A percentile compares a stretch with the other conserved stretches of the same genome.
phyloP scores from a whole-genome alignment of 1,140 invertebrate species.

The Drosophila punjabiensis region DNA sequence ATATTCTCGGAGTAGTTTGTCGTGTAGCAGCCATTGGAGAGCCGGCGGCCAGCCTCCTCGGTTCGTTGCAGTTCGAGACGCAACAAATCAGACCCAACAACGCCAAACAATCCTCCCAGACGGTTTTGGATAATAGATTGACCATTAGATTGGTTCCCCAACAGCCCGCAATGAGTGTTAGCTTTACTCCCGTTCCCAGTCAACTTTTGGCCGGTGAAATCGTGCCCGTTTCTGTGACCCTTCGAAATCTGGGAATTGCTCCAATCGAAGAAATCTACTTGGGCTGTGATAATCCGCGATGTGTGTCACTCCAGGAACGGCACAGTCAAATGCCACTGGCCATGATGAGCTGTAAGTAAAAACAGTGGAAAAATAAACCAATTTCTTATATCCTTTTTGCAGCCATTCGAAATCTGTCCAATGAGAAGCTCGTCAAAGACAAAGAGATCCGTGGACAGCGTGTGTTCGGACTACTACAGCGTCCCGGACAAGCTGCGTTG shows the following conservation, averaged over 20 bases:
- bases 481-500: conserved; percentile 83
- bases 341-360: conserved; percentile 79
- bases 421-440: conserved; percentile 84
- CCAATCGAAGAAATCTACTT: conserved; percentile 89
- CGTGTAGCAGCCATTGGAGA: conserved; percentile 82
- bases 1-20: conserved; percentile 85
- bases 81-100: conserved; percentile 85
- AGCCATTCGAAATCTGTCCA: conserved; percentile 74
- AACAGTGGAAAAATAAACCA: rapidly evolving
- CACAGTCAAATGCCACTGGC: conserved; percentile 68
- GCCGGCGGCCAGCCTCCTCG: conserved; percentile 86
- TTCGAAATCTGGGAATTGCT: conserved; percentile 89
- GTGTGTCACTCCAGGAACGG: conserved; percentile 87
- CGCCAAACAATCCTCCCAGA: conserved; percentile 85
- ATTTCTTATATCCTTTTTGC: background rate
- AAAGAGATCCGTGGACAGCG: conserved; percentile 86
- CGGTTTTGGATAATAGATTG: conserved; percentile 87
- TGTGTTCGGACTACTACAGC: conserved; percentile 86
- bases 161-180: conserved; percentile 91
- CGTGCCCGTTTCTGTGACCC: conserved; percentile 87
- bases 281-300: conserved; percentile 86
- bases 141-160: conserved; percentile 89
- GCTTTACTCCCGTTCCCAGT: conserved; percentile 88
- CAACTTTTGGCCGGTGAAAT: conserved; percentile 91
- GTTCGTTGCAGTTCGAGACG: conserved; percentile 88